These are phyloP conservation scores for Spatula clypeata DNA, from an alignment of 2,797 vertebrate genomes.

Conservation along the genomic window DNA sequence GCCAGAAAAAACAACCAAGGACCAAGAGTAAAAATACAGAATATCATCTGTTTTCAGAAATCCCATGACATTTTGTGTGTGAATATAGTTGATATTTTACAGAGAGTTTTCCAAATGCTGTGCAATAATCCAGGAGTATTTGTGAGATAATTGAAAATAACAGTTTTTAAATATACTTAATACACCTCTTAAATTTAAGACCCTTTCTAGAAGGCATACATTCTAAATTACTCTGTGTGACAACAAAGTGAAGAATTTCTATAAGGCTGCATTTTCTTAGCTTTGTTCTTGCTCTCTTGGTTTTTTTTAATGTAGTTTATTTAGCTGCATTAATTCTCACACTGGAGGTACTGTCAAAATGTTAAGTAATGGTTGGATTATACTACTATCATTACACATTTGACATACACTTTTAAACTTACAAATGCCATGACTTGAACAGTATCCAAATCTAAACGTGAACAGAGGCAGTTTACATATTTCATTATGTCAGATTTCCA, in stretches of 20 bases:
- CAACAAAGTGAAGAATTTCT: neutral
- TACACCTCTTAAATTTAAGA: neutral
- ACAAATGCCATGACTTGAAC: neutral
- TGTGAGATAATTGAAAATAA: neutral
- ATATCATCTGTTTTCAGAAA: neutral
- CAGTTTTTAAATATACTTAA: neutral
- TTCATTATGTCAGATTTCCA: neutral
- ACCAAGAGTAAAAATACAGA: neutral
- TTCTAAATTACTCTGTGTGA: neutral
- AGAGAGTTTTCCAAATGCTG: neutral
- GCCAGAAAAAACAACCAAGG: neutral
- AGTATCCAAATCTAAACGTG: neutral
- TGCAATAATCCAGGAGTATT: neutral
- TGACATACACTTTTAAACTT: neutral
- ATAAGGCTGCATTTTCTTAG: neutral
- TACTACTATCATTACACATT: constrained; percentile 4
- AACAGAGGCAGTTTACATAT: neutral
- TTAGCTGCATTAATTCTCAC: constrained; percentile 28
- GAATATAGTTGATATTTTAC: neutral
- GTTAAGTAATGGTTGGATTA: constrained; percentile 18
- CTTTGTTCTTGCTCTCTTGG: neutral
- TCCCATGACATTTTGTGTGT: neutral
- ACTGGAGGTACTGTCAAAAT: constrained; percentile 26
- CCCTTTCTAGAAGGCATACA: neutral
- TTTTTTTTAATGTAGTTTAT: neutral